These are phyloP conservation scores for Vidua chalybeata DNA, from an alignment of 2,113 vertebrate genomes.

Conservation along the genomic window DNA sequence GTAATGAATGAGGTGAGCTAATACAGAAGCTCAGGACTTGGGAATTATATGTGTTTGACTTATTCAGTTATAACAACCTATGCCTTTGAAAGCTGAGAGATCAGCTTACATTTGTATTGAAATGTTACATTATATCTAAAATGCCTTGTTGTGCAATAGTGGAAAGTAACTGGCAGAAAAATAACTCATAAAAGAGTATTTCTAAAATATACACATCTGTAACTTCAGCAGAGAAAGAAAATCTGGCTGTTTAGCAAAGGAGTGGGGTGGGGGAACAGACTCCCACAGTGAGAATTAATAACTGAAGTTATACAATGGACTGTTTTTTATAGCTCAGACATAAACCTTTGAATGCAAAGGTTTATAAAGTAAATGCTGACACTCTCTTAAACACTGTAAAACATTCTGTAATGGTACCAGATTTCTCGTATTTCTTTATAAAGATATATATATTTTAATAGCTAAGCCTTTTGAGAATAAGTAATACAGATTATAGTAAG, in stretches of 20 bases:
- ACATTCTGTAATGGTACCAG: background rate
- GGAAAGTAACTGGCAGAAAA: background rate
- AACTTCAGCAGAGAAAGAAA: background rate
- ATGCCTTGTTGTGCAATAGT: background rate
- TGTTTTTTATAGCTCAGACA: constrained; percentile 7
- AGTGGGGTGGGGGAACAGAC: background rate
- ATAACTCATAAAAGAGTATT: background rate
- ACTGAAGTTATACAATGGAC: background rate
- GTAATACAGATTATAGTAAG: background rate
- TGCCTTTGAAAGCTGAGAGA: background rate
- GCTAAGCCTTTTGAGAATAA: background rate
- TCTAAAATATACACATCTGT: background rate
- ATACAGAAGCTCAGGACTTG: background rate
- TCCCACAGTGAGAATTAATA: background rate
- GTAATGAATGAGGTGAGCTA: background rate
- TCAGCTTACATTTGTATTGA: background rate
- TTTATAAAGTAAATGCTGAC: constrained; percentile 14
- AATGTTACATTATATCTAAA: background rate
- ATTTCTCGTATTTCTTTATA: background rate
- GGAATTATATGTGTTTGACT: background rate
- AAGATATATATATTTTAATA: background rate
- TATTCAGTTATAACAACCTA: background rate
- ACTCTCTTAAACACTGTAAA: constrained; percentile 5
- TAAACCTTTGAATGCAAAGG: constrained; percentile 19
- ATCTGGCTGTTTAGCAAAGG: background rate